phyloP scores from a whole-genome alignment of 2,888 invertebrate species.

The Metallyticus violacea region DNA sequence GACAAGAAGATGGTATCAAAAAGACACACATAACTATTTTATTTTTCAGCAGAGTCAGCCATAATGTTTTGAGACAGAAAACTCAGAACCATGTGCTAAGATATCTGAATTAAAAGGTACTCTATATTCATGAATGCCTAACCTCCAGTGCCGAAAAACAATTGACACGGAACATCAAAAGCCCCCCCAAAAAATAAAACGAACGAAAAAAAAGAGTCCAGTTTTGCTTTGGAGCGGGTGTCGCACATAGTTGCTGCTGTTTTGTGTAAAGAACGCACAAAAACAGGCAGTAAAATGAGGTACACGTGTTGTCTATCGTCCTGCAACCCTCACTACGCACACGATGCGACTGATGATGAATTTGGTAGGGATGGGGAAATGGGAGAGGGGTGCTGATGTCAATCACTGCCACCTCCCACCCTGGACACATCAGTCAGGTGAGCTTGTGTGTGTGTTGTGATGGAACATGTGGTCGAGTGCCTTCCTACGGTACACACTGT shows the following conservation, averaged over 20 bases:
- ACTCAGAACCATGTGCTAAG: too few relatives aligned
- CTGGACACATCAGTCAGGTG: neutral
- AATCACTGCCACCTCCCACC: neutral
- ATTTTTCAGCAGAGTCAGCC: too few relatives aligned
- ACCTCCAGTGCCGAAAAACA: too few relatives aligned
- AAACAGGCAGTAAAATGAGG: neutral
- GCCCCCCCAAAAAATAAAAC: neutral
- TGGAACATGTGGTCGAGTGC: neutral
- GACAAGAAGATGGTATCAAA: too few relatives aligned
- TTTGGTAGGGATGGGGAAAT: neutral
- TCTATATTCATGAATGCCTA: too few relatives aligned
- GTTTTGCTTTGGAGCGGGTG: neutral
- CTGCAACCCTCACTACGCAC: neutral
- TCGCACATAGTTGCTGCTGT: neutral
- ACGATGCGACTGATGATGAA: slow-evolving; percentile 12
- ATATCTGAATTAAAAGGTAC: too few relatives aligned
- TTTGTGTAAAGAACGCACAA: neutral
- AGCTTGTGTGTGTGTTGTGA: neutral
- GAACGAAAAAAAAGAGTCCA: neutral
- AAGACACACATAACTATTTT: too few relatives aligned
- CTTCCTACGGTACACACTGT: neutral
- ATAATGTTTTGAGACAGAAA: too few relatives aligned
- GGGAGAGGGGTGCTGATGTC: neutral
- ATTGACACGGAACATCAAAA: neutral
- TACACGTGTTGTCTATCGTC: neutral